Evolutionary conservation across 2,888 invertebrate species (phyloP).

Genomic region (Chymomyza caudatula): DNA sequence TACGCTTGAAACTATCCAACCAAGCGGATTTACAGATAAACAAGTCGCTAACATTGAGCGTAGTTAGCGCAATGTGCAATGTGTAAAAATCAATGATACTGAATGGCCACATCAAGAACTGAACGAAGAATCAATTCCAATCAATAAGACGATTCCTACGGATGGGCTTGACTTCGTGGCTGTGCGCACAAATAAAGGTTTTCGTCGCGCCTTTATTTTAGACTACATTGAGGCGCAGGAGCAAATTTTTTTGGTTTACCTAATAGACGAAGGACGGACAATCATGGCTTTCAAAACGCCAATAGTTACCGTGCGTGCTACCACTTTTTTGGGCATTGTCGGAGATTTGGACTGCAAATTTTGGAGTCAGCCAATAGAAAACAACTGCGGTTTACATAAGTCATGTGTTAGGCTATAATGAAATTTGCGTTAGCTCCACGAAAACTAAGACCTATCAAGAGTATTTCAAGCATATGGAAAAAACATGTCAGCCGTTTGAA

Average conservation of each 20-base stretch:
- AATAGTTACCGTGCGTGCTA: not conserved
- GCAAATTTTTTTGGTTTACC: not conserved
- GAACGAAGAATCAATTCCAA: not conserved
- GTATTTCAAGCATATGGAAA: not conserved
- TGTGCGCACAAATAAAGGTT: not conserved
- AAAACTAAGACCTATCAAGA: not conserved
- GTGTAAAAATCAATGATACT: not conserved
- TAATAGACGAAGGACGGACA: not conserved
- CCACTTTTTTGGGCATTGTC: not conserved
- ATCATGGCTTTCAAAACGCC: not conserved
- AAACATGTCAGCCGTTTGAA: not conserved
- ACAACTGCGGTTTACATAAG: not conserved
- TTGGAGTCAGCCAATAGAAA: not conserved
- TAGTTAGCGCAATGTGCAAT: not conserved
- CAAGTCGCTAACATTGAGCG: not conserved
- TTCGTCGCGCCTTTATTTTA: constrained; percentile 22
- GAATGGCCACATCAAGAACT: not conserved
- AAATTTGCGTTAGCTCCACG: not conserved
- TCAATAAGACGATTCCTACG: not conserved
- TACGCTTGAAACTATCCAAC: not conserved
- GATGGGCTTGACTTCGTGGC: not conserved
- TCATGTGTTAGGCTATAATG: not conserved
- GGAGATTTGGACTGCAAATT: not conserved
- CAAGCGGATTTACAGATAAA: not conserved
- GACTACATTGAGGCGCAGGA: constrained; percentile 27